Percentiles rank a stretch among this genome's conserved stretches.
phyloP scores from a whole-genome alignment of 2,113 vertebrate species.

The Hippocampus abdominalis region DNA sequence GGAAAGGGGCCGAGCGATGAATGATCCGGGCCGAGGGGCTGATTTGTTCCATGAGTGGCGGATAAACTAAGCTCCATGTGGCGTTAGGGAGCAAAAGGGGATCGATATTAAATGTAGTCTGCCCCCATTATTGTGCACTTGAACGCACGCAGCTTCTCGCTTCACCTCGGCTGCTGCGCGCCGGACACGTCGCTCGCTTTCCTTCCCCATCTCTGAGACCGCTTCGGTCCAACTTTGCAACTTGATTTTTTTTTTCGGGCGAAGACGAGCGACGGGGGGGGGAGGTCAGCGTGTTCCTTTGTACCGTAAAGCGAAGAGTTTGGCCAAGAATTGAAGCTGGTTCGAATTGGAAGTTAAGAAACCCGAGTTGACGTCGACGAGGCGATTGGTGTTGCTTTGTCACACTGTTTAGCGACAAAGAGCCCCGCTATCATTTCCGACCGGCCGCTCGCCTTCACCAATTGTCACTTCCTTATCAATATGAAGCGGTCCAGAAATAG shows the following conservation, averaged over 20 bases:
- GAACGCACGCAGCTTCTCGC: constrained; percentile 19
- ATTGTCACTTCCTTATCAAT: constrained; percentile 7
- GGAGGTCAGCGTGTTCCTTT: neutral
- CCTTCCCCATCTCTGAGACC: neutral
- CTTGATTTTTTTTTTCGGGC: neutral
- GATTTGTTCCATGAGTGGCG: constrained; percentile 27
- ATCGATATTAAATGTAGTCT: constrained; percentile 58
- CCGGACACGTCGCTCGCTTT: no score
- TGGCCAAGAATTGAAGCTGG: neutral
- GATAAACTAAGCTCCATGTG: constrained; percentile 43
- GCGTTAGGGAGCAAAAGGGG: constrained; percentile 38
- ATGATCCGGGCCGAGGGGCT: constrained; percentile 17
- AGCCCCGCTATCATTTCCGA: neutral
- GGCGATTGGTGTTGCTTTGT: neutral
- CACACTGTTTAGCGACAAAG: neutral
- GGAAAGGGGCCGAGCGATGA: constrained; percentile 23
- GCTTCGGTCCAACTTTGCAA: neutral
- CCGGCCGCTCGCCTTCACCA: constrained; percentile 13
- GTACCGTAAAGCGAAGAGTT: neutral
- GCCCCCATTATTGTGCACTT: constrained; percentile 50
- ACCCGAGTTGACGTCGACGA: neutral
- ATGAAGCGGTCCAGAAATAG: constrained; percentile 12
- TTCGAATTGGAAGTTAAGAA: neutral
- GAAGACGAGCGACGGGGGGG: no score
- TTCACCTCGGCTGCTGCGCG: constrained; percentile 2